Conservation (phyloP, 1,140 invertebrate species). For the Dreissena polymorpha region DNA sequence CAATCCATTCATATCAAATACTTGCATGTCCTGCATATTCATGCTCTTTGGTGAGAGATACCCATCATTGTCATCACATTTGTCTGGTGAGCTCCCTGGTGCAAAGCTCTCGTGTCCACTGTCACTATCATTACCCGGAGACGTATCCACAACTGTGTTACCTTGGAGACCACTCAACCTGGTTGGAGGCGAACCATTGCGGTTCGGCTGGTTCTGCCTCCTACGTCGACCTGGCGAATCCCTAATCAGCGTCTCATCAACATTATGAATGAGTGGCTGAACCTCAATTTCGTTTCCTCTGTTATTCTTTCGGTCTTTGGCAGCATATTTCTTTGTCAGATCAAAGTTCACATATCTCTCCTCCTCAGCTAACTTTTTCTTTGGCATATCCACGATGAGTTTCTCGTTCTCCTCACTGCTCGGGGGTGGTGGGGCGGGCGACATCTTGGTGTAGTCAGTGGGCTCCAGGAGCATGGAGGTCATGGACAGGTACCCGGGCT, state of each 20-base stretch:
- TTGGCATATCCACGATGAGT: slow-evolving; percentile 58
- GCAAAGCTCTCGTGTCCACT: slow-evolving; percentile 76
- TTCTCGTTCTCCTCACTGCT: slow-evolving; percentile 31
- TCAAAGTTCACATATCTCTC: slow-evolving; percentile 55
- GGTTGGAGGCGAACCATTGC: slow-evolving; percentile 28
- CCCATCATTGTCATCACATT: slow-evolving; percentile 67
- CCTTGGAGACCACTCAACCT: slow-evolving; percentile 50
- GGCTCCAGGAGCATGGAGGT: slow-evolving; percentile 55
- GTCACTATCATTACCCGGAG: slow-evolving; percentile 71
- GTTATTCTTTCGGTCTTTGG: slow-evolving; percentile 56
- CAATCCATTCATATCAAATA: slow-evolving; percentile 23
- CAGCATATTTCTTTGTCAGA: slow-evolving; percentile 59
- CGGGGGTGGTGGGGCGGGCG: slow-evolving; percentile 60
- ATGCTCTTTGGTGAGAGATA: slow-evolving; percentile 70
- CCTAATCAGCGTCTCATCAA: slow-evolving; percentile 47
- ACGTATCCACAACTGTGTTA: slow-evolving; percentile 67
- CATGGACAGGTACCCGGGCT: slow-evolving; percentile 72
- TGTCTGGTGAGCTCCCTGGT: slow-evolving; percentile 66
- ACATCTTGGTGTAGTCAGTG: slow-evolving; percentile 69
- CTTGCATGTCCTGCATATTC: slow-evolving; percentile 29
- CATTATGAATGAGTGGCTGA: slow-evolving; percentile 59
- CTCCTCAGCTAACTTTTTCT: slow-evolving; percentile 37
- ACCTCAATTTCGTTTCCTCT: slow-evolving; percentile 60
- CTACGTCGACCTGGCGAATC: slow-evolving; percentile 46
- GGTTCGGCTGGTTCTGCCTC: not conserved